phyloP scores from a whole-genome alignment of 35 echinoderm and acorn worm genomes.

The Lytechinus pictus region DNA sequence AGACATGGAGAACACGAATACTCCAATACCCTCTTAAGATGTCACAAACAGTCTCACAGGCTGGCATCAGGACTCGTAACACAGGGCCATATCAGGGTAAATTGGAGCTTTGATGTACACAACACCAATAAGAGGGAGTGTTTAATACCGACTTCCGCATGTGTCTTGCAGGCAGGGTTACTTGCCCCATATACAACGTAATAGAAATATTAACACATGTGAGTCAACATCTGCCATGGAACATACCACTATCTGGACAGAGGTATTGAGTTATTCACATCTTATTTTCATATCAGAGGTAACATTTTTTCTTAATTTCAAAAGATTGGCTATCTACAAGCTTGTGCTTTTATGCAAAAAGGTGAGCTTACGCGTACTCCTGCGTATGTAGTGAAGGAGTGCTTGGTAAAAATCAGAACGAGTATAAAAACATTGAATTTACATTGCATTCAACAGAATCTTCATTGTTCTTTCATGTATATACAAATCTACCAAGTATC shows the following conservation, averaged over 20 bases:
- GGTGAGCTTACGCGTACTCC: neutral
- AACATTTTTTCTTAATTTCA: neutral
- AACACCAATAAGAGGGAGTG: neutral
- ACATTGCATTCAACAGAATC: conserved; percentile 18
- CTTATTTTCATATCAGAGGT: neutral
- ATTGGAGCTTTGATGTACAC: neutral
- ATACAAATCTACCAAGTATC: neutral
- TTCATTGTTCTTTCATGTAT: conserved; percentile 13
- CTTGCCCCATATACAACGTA: neutral
- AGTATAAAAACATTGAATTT: conserved; percentile 7
- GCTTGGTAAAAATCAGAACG: conserved; percentile 2
- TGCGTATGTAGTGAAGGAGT: neutral
- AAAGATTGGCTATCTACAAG: neutral
- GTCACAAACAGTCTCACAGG: neutral
- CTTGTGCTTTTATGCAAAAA: neutral
- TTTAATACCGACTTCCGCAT: neutral
- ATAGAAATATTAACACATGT: neutral
- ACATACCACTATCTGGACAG: neutral
- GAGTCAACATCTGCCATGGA: neutral
- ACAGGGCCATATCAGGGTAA: neutral
- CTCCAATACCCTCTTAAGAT: neutral
- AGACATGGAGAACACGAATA: neutral
- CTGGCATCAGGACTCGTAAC: neutral
- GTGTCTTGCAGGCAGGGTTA: neutral
- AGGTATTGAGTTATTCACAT: conserved; percentile 4